Evolutionary conservation across 2,113 vertebrate species (phyloP).

Genomic region (Stigmatopora nigra): DNA sequence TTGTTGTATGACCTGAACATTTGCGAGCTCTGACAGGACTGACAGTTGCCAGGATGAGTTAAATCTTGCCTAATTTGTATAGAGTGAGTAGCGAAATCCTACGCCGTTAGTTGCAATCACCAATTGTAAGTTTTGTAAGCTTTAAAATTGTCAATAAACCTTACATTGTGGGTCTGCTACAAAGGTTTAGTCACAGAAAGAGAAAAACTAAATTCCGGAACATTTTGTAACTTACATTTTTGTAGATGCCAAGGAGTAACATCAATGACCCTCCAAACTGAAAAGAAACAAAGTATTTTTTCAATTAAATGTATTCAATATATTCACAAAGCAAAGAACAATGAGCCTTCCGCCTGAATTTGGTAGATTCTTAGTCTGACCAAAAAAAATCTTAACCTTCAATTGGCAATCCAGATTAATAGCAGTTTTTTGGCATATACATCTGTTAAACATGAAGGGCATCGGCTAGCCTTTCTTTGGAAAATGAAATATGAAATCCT

Average conservation of each 20-base stretch:
- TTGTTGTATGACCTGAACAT: conserved; percentile 33
- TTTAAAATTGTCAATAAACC: neutral
- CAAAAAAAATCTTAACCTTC: neutral
- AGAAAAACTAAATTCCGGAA: neutral
- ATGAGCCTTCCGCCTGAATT: neutral
- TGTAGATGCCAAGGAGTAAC: neutral
- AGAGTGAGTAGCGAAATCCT: no score
- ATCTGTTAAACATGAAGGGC: neutral
- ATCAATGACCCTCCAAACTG: neutral
- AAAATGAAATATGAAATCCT: conserved; percentile 49
- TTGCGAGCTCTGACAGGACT: conserved; percentile 19
- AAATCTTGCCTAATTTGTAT: conserved; percentile 21
- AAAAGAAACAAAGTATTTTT: neutral
- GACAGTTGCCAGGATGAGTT: conserved; percentile 31
- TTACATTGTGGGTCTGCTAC: neutral
- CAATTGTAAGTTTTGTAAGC: neutral
- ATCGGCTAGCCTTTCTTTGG: conserved; percentile 49
- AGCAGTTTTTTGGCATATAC: neutral
- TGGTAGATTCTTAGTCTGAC: neutral
- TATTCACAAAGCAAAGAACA: neutral
- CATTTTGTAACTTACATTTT: neutral
- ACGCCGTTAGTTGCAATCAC: neutral
- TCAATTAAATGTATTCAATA: neutral
- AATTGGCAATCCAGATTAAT: neutral
- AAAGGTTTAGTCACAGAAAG: neutral